Conservation (phyloP, 2,113 vertebrate species). For the Pelobates fuscus region DNA sequence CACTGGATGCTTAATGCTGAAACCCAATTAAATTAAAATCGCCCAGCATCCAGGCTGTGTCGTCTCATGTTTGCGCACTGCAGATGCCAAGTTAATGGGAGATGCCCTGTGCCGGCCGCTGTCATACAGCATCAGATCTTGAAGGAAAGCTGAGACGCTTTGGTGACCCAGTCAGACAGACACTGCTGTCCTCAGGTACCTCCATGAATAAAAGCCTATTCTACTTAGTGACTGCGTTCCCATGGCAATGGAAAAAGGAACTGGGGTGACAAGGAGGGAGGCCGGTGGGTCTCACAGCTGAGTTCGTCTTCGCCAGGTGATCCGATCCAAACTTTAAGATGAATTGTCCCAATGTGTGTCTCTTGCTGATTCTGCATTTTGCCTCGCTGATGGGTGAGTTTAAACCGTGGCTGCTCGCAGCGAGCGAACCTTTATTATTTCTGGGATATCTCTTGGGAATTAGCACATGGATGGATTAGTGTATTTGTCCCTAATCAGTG, state of each 20-base stretch:
- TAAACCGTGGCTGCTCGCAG: too few relatives aligned
- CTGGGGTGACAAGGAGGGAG: background rate
- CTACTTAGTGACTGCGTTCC: conserved; percentile 21
- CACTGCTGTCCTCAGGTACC: conserved; percentile 20
- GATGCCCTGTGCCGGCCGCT: conserved; percentile 10
- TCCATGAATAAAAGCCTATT: conserved; percentile 40
- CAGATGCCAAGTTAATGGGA: conserved; percentile 24
- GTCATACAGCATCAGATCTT: background rate
- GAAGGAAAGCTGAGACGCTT: conserved; percentile 47
- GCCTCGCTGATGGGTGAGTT: conserved; percentile 37
- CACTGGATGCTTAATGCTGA: background rate
- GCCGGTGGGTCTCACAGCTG: conserved; percentile 12
- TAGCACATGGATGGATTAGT: too few relatives aligned
- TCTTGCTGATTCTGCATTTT: conserved; percentile 36
- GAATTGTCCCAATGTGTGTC: background rate
- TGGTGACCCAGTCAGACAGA: background rate
- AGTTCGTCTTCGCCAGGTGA: background rate
- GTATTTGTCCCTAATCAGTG: too few relatives aligned
- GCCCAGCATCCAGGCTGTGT: background rate
- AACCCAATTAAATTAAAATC: background rate
- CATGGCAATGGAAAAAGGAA: conserved; percentile 37
- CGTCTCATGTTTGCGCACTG: conserved; percentile 8
- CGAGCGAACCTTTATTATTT: too few relatives aligned
- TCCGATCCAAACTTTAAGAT: conserved; percentile 18
- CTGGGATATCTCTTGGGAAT: background rate